Base-by-base conservation (phyloP, 2,797 vertebrate genomes). In the Botia kubotai region DNA sequence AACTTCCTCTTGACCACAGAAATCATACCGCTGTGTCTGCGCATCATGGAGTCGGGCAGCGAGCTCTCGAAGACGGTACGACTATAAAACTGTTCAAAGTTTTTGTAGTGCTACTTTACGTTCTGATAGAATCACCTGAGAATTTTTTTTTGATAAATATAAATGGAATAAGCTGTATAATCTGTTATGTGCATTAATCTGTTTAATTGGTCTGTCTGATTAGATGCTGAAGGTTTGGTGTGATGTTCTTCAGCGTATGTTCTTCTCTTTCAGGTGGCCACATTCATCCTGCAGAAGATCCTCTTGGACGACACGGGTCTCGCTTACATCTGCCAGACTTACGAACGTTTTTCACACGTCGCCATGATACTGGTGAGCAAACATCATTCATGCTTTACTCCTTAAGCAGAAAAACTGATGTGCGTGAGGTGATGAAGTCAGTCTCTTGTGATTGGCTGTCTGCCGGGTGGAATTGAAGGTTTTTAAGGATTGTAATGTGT, bases 11-110 rank as follows among this genome's bases (percentile, higher is more conserved):
- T 99, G 85, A 99, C 97, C 39, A 99, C 97, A 87, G 97, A 98
- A 93, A 98, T 99, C 89, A 99, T 99, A 88, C 97, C 97, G 3
- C 92, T 99, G 63, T 99, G 97, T 89, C 95, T 99, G 72, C 96
- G 98, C 69, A 99, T 99, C 86, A 99, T 99, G 98, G 98, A 99
- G 89, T 98, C 98, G 33, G 98, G 98, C 86, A 99, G 98, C 62
- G 98, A 99, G 90, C 96, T 99, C 71, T 99, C 97, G 75, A 99
- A 99, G 93, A 99, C 97, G 90, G 98, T 99, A 93, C 0, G 43
- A 2, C 50, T 0, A 14, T 60, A 39, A 63, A 21, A 58, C 16
- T 8, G 6, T 7, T 58, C 2, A 36, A 36, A 36, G 6, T 29
- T 29, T 29, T 29, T 29, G 29, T 29, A 29, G 29, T 29, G 29